These are phyloP conservation scores for Virgularia gustaviana DNA, from an alignment of 92 coral and sea anemone species.

Conservation along the genomic window DNA sequence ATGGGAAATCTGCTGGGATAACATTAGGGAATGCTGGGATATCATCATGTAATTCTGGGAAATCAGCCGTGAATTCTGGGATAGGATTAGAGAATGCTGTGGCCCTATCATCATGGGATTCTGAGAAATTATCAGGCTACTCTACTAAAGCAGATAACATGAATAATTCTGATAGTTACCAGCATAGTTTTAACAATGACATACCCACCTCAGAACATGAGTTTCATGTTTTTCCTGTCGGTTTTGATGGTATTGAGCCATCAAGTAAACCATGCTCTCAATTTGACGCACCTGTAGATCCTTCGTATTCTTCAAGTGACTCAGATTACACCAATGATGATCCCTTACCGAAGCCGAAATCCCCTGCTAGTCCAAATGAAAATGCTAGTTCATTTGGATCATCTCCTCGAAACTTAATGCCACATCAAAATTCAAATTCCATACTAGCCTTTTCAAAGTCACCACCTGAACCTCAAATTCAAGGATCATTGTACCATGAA, in stretches of 20 bases:
- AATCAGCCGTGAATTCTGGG: neutral
- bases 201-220: neutral
- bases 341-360: conserved; percentile 6
- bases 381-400: neutral
- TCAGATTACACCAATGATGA: conserved; percentile 25
- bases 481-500: conserved; percentile 79
- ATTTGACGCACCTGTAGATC: neutral
- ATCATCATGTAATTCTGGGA: neutral
- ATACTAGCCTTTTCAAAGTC: neutral
- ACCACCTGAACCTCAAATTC: conserved; percentile 77
- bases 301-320: neutral
- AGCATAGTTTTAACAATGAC: neutral
- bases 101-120: neutral
- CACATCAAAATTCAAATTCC: neutral
- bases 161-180: neutral
- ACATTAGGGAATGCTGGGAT: neutral
- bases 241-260: neutral
- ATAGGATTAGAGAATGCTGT: neutral
- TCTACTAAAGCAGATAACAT: too few relatives aligned
- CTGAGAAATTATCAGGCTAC: too few relatives aligned
- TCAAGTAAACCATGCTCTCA: neutral
- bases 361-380: neutral
- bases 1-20: too few relatives aligned
- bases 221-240: conserved; percentile 7
- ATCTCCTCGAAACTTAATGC: neutral